A percentile compares a stretch with the other conserved stretches of the same genome.
Conservation (phyloP, 2,888 invertebrate species). For the Lasioglossum zephyrum region DNA sequence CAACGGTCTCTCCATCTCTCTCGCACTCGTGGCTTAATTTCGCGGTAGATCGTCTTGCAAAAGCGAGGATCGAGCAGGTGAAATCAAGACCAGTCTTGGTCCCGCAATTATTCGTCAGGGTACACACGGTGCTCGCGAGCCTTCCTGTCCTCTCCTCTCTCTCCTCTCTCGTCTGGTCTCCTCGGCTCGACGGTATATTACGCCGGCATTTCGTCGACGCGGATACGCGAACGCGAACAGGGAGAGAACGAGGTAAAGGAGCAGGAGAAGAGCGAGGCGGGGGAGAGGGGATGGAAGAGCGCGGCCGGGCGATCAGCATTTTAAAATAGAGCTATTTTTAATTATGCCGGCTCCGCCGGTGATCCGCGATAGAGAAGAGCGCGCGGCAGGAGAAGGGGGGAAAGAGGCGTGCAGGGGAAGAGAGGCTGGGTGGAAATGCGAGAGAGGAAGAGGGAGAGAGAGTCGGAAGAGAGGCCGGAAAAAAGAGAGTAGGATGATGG, state of each 20-base stretch:
- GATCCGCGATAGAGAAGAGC: constrained; percentile 63
- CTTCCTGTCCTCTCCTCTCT: background rate
- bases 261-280: background rate
- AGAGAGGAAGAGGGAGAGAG: background rate
- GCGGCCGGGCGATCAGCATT: constrained; percentile 73
- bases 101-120: constrained; percentile 44
- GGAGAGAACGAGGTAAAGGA: background rate
- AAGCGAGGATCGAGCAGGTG: constrained; percentile 11
- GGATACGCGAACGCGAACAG: constrained; percentile 7
- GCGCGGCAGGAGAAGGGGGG: background rate
- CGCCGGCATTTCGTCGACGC: constrained; percentile 35
- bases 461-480: constrained; percentile 41
- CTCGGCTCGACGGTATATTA: constrained; percentile 30
- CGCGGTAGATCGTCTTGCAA: constrained; percentile 24
- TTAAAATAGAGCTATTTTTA: constrained; percentile 83
- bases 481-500: constrained; percentile 54
- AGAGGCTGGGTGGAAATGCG: background rate
- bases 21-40: constrained; percentile 27
- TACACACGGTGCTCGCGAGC: constrained; percentile 31
- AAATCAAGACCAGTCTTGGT: constrained; percentile 10
- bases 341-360: constrained; percentile 78
- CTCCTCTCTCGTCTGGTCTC: background rate
- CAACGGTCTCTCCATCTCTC: background rate
- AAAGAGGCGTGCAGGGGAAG: background rate
- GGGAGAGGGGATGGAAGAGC: background rate